Evolutionary conservation across 2,888 invertebrate genomes (phyloP), one percentile per base, ranked within the genome.

Genomic region (Pantelozetes paolii): DNA sequence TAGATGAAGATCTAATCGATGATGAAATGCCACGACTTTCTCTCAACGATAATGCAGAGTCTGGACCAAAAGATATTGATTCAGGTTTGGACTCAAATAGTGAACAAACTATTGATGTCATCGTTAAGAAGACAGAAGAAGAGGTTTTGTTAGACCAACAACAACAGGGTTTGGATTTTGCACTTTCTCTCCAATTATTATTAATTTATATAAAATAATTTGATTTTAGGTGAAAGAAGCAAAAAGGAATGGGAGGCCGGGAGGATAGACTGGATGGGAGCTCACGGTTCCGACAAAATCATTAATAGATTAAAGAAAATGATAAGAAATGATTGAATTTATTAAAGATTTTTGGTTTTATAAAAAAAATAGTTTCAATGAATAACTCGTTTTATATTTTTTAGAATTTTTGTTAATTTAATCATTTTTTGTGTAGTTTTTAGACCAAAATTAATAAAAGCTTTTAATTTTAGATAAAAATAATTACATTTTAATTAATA

Each of bases 201-300:
- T 23, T 54, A 2, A 23, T 54, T 20, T 54, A 54, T 6, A 8
- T 59, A 59, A 28, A 59, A 30, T 59, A 59, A 28, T 11, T 18
- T 30, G 18, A 32, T 36, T 69, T 69, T 18, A 48, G 71, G 36
- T 28, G 72, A 74, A 8, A 32, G 54, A 15, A 40, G 67, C 20
- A 74, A 69, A 73, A 32, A 36, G 23, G 72, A 70, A 18, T 75
- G 75, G 75, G 75, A 75, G 70, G 40, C 42, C 13, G 75, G 75
- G 26, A 20, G 69, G 48, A 62, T 73, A 6, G 75, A 75, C 69
- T 75, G 75, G 75, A 74, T 75, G 73, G 74, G 73, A 15, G 74
- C 36, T 26, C 67, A 75, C 30, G 50, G 73, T 26, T 75, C 75
- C 18, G 75, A 75, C 32, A 69, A 36, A 6, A 72, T 75, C 13